Percentiles rank a stretch among this genome's conserved stretches.
Conservation (phyloP, 2,797 vertebrate genomes). For the Danio tinwini region DNA sequence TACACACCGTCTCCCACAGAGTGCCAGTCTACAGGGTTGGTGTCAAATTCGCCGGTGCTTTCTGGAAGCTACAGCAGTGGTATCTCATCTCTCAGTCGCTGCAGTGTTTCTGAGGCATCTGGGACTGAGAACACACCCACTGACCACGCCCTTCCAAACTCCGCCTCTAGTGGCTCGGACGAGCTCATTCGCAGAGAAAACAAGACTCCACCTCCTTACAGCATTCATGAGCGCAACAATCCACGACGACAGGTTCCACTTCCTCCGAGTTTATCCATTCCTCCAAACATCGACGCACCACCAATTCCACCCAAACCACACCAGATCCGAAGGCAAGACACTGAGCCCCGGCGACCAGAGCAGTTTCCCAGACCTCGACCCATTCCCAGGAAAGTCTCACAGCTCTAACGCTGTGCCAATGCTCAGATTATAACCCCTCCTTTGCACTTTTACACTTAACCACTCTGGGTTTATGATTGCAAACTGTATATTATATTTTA, state of each 20-base stretch:
- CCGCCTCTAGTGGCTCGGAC: slow-evolving; percentile 81
- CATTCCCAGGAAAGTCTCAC: slow-evolving; percentile 96
- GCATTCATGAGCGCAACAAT: slow-evolving; percentile 90
- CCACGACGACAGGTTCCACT: slow-evolving; percentile 88
- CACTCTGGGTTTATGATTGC: slow-evolving; percentile 47
- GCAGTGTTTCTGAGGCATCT: slow-evolving; percentile 93
- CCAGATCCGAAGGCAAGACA: slow-evolving; percentile 87
- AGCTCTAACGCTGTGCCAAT: slow-evolving; percentile 81
- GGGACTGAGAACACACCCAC: slow-evolving; percentile 85
- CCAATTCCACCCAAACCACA: slow-evolving; percentile 95
- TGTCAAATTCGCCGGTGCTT: slow-evolving; percentile 90
- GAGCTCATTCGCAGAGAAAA: slow-evolving; percentile 91
- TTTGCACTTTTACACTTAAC: slow-evolving; percentile 51
- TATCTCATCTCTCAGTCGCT: slow-evolving; percentile 96
- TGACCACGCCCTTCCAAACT: slow-evolving; percentile 76
- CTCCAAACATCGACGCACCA: slow-evolving; percentile 83
- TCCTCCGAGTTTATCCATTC: slow-evolving; percentile 93
- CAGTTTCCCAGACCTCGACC: slow-evolving; percentile 87
- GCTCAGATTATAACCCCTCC: slow-evolving; percentile 14
- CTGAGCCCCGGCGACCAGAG: slow-evolving; percentile 83
- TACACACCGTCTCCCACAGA: slow-evolving; percentile 96
- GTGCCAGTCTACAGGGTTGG: slow-evolving; percentile 87
- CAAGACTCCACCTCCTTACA: slow-evolving; percentile 96
- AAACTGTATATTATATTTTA: slow-evolving; percentile 11
- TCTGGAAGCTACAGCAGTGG: slow-evolving; percentile 98